Evolutionary conservation across 2,888 invertebrate genomes (phyloP).

Genomic region (Agrilus cyanescens): DNA sequence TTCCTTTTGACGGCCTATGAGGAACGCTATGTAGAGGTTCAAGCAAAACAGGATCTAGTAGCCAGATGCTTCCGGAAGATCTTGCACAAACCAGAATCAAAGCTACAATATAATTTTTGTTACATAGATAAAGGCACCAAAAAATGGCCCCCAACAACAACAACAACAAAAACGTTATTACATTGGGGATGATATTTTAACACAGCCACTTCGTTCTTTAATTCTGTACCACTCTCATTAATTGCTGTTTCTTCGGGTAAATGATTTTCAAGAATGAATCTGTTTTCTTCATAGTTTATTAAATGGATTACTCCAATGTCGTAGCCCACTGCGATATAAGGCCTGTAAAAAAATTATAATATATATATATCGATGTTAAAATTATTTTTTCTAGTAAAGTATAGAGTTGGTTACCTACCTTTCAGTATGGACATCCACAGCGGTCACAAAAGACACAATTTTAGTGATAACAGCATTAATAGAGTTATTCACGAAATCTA

Average conservation of each 20-base stretch:
- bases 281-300: constrained; percentile 33
- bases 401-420: constrained; percentile 34
- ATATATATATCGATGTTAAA: neutral
- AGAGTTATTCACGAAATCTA: constrained; percentile 40
- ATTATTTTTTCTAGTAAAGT: constrained; percentile 4
- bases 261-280: constrained; percentile 15
- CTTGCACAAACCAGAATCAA: constrained; percentile 47
- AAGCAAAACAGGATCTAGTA: constrained; percentile 47
- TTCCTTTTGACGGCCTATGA: constrained; percentile 35
- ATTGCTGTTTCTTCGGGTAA: constrained; percentile 10
- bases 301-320: constrained; percentile 37
- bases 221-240: neutral
- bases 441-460: constrained; percentile 25
- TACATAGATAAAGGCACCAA: neutral
- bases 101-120: constrained; percentile 28
- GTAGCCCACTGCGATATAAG: constrained; percentile 39
- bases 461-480: constrained; percentile 19
- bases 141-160: constrained; percentile 2
- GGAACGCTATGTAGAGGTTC: constrained; percentile 37
- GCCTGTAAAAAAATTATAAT: constrained; percentile 27
- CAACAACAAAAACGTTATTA: constrained; percentile 20
- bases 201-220: constrained; percentile 22
- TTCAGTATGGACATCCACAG: constrained; percentile 41
- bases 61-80: constrained; percentile 45
- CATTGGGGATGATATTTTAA: constrained; percentile 47